Evolutionary conservation across 2,797 vertebrate species (phyloP).

Genomic region (Ctenosaura bakeri): DNA sequence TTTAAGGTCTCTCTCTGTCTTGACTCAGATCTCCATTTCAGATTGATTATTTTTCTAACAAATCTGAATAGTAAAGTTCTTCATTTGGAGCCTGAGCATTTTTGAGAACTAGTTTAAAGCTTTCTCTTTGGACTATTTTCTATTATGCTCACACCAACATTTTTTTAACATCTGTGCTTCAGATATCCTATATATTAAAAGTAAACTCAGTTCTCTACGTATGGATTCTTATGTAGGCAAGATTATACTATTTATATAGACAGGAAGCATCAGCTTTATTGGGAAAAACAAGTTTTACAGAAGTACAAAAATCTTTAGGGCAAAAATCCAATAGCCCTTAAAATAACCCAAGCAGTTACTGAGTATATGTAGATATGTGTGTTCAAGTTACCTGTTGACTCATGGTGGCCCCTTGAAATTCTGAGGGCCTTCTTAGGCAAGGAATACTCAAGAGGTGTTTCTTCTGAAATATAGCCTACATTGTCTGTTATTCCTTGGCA

Average conservation of each 20-base stretch:
- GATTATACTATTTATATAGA: too few relatives aligned
- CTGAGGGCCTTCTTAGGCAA: too few relatives aligned
- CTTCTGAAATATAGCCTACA: too few relatives aligned
- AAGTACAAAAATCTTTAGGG: too few relatives aligned
- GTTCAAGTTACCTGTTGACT: too few relatives aligned
- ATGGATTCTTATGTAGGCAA: too few relatives aligned
- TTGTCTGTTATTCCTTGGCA: too few relatives aligned
- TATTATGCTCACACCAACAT: not conserved
- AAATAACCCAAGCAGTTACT: not conserved
- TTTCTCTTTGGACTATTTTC: not conserved
- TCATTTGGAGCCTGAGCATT: not conserved
- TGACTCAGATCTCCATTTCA: not conserved
- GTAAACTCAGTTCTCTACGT: not conserved
- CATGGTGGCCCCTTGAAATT: too few relatives aligned
- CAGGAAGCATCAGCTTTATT: not conserved
- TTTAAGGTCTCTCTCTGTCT: not conserved
- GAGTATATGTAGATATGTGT: not conserved
- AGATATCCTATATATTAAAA: not conserved
- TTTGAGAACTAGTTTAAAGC: not conserved
- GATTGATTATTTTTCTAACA: not conserved
- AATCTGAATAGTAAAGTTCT: not conserved
- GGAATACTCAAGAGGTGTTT: too few relatives aligned
- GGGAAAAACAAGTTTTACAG: too few relatives aligned
- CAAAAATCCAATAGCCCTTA: too few relatives aligned
- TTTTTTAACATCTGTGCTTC: not conserved